phyloP scores from a whole-genome alignment of 1,140 invertebrate genomes.

The Teleogryllus occipitalis region DNA sequence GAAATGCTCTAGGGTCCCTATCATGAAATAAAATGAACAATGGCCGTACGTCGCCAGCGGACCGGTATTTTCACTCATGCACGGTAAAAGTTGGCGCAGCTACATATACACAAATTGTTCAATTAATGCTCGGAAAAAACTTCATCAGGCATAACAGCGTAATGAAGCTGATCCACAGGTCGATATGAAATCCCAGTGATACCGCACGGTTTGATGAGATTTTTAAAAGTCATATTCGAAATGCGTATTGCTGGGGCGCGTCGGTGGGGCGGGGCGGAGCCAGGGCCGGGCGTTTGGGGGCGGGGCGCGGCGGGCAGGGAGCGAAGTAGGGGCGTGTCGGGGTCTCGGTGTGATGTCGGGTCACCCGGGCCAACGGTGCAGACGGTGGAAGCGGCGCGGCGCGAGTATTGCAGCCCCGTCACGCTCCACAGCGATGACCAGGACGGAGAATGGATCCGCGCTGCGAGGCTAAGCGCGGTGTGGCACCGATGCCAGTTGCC shows the following conservation, averaged over 20 bases:
- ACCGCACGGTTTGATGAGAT: not conserved
- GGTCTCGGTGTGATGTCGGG: too few species aligned
- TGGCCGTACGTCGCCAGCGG: constrained; percentile 1
- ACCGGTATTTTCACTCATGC: constrained; percentile 3
- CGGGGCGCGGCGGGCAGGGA: not conserved
- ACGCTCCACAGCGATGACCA: too few species aligned
- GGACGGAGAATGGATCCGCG: too few species aligned
- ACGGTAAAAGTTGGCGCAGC: not conserved
- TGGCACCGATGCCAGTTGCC: too few species aligned
- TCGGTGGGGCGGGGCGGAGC: too few species aligned
- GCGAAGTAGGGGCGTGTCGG: not conserved
- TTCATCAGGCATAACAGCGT: constrained; percentile 3
- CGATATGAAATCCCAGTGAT: constrained; percentile 4
- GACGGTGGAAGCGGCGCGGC: too few species aligned
- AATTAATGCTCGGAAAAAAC: constrained; percentile 5
- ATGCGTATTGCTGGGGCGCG: not conserved
- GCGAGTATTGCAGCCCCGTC: too few species aligned
- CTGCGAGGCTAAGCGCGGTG: too few species aligned
- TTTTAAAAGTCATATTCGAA: constrained; percentile 2
- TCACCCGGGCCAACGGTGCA: too few species aligned
- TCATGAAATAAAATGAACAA: constrained; percentile 6
- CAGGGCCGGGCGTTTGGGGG: too few species aligned
- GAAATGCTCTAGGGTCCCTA: not conserved
- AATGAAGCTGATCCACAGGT: constrained; percentile 3
- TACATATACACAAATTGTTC: constrained; percentile 5